phyloP scores from a whole-genome alignment of 1,140 invertebrate genomes.

The Hermatobates lingyangjiaoensis region DNA sequence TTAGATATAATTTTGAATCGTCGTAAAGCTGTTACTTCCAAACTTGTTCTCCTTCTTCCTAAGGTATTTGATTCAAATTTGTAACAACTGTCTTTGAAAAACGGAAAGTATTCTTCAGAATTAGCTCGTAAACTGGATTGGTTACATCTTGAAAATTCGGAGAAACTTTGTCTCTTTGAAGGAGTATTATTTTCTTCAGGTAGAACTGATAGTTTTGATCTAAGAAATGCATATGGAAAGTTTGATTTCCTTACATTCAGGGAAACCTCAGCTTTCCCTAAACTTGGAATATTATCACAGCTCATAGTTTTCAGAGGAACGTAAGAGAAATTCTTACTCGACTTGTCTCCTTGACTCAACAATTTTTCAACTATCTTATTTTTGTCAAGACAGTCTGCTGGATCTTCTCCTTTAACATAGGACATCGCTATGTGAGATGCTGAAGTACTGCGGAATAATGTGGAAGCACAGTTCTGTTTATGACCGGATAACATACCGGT shows the following conservation, averaged over 20 bases:
- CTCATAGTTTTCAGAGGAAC: conserved; percentile 54
- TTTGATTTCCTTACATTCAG: conserved; percentile 55
- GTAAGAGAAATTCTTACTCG: conserved; percentile 56
- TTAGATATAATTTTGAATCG: neutral
- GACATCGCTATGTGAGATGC: conserved; percentile 48
- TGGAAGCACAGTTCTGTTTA: no score
- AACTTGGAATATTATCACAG: conserved; percentile 40
- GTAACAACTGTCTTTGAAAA: conserved; percentile 22
- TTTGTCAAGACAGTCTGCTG: conserved; percentile 51
- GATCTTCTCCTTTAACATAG: conserved; percentile 57
- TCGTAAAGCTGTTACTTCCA: conserved; percentile 7
- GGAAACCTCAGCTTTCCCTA: no score
- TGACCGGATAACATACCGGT: no score
- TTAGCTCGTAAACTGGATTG: conserved; percentile 24
- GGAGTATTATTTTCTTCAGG: neutral
- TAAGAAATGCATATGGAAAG: conserved; percentile 22
- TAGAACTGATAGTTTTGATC: neutral
- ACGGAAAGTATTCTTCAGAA: conserved; percentile 28
- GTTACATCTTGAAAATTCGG: conserved; percentile 3
- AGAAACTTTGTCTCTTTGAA: conserved; percentile 11
- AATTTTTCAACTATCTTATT: conserved; percentile 27
- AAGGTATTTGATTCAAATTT: conserved; percentile 25
- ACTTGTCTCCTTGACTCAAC: conserved; percentile 24
- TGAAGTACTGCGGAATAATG: conserved; percentile 55
- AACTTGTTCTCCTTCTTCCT: conserved; percentile 22